A percentile compares a stretch with the other conserved stretches of the same genome.
phyloP scores from a whole-genome alignment of 2,888 invertebrate genomes.

The Xiphydria camelus region DNA sequence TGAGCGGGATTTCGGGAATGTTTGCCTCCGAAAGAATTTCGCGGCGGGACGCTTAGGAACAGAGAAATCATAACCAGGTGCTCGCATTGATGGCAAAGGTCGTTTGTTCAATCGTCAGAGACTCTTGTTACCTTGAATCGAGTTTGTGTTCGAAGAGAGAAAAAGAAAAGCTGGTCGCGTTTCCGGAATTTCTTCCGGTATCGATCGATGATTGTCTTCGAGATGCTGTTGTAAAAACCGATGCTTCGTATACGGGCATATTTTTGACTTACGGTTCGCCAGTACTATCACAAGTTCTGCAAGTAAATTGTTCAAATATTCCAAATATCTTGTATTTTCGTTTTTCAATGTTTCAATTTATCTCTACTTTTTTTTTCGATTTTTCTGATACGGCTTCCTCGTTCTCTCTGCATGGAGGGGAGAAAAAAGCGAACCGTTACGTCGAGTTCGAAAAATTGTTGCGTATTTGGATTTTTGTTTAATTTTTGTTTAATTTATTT shows the following conservation, averaged over 20 bases:
- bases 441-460: not conserved
- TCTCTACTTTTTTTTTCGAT: not conserved
- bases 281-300: too few relatives aligned
- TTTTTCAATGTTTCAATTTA: not conserved
- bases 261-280: too few relatives aligned
- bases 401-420: too few relatives aligned
- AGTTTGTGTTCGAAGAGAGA: too few relatives aligned
- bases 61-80: conserved; percentile 19
- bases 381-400: not conserved
- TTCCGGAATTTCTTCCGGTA: not conserved
- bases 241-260: too few relatives aligned
- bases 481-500: not conserved
- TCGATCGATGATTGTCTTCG: too few relatives aligned
- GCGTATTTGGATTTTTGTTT: not conserved
- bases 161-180: too few relatives aligned
- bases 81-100: conserved; percentile 56
- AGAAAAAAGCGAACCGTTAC: not conserved
- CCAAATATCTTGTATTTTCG: not conserved
- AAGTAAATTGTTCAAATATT: too few relatives aligned
- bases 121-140: conserved; percentile 55
- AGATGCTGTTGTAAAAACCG: too few relatives aligned
- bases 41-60: not conserved
- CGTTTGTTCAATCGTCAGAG: conserved; percentile 54
- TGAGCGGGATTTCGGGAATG: too few relatives aligned
- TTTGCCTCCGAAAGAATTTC: not conserved